Evolutionary conservation across 2,113 vertebrate species (phyloP).

Genomic region (Pedionomus torquatus): DNA sequence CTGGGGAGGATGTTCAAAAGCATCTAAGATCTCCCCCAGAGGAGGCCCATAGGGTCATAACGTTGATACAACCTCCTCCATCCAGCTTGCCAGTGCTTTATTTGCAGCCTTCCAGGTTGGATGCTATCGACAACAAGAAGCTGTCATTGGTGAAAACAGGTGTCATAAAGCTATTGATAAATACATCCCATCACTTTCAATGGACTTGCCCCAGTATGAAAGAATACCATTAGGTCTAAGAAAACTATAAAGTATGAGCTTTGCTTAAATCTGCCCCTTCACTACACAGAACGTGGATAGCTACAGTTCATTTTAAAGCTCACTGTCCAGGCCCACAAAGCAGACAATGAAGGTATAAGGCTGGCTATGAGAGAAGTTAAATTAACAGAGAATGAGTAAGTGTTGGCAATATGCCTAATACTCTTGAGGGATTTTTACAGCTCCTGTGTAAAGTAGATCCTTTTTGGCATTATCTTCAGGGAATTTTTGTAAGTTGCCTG

Average conservation of each 20-base stretch:
- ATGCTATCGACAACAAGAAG: not conserved
- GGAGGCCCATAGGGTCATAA: accelerated
- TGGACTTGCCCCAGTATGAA: not conserved
- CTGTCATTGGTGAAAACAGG: not conserved
- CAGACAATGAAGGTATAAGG: not conserved
- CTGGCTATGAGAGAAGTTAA: not conserved
- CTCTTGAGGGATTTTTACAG: constrained; percentile 27
- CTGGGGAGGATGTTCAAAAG: not conserved
- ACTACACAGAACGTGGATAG: not conserved
- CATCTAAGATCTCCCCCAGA: not conserved
- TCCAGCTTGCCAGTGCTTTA: not conserved
- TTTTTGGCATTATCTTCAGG: not conserved
- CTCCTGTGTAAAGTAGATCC: not conserved
- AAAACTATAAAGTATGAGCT: not conserved
- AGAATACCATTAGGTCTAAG: not conserved
- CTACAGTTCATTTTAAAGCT: not conserved
- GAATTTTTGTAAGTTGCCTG: not conserved
- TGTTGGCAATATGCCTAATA: constrained; percentile 7
- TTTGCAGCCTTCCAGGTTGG: not conserved
- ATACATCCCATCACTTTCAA: not conserved
- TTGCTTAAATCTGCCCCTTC: not conserved
- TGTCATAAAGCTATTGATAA: not conserved
- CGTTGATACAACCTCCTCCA: not conserved
- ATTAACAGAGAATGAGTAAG: not conserved
- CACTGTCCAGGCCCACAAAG: not conserved